Percentiles rank a stretch among this genome's conserved stretches.
Conservation (phyloP, 2,113 vertebrate genomes). For the Pampusana beccarii region DNA sequence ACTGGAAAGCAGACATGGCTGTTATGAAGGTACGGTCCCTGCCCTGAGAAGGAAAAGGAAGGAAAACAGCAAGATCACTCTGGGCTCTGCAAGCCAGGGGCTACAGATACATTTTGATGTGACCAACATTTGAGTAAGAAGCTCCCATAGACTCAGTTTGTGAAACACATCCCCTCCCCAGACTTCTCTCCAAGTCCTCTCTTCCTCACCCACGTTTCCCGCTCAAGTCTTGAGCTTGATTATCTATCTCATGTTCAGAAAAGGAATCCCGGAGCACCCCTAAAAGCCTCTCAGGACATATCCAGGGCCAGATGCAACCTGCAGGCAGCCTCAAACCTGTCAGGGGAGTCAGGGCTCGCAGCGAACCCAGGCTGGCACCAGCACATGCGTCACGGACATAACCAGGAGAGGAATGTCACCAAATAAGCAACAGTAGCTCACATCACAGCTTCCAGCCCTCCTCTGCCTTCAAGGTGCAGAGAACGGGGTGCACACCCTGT, state of each 20-base stretch:
- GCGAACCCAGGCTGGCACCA: fast-evolving
- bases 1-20: background rate
- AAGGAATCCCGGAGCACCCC: background rate
- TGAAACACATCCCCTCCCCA: background rate
- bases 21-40: background rate
- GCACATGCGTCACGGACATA: fast-evolving
- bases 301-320: background rate
- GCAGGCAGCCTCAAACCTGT: background rate
- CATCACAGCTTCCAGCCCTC: background rate
- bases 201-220: background rate
- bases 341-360: background rate
- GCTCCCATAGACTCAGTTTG: background rate
- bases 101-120: background rate
- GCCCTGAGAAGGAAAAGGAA: background rate
- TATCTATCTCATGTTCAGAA: background rate
- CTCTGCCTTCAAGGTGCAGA: background rate
- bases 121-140: background rate
- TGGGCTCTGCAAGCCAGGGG: background rate
- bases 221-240: background rate
- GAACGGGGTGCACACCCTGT: fast-evolving
- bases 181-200: background rate
- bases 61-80: background rate
- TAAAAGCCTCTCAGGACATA: background rate
- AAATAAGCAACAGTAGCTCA: background rate
- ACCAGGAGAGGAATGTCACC: background rate